Percentiles rank a stretch among this genome's conserved stretches.
These are phyloP conservation scores for Pimephales promelas DNA, from an alignment of 2,113 vertebrate species.

Conservation along the genomic window DNA sequence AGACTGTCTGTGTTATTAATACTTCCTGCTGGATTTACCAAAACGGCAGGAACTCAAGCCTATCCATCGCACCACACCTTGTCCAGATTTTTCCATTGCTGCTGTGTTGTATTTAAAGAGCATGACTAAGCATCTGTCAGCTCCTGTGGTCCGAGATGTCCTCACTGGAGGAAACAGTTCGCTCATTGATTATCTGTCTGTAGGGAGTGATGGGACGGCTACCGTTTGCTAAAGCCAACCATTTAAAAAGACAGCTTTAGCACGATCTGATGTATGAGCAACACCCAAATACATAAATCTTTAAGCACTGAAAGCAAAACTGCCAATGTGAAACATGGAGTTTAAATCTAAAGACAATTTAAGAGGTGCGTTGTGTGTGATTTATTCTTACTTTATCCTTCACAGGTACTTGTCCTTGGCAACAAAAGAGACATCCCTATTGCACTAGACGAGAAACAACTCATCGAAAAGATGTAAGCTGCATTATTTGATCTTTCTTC, in stretches of 20 bases:
- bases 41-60: background rate
- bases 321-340: background rate
- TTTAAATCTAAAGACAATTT: background rate
- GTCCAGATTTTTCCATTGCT: constrained; percentile 5
- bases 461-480: constrained; percentile 91
- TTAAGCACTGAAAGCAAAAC: background rate
- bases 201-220: background rate
- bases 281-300: constrained; percentile 2
- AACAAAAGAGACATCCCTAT: constrained; percentile 87
- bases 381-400: background rate
- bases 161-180: constrained; percentile 5
- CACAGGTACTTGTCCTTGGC: constrained; percentile 85
- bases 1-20: background rate
- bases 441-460: constrained; percentile 88
- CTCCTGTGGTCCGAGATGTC: constrained; percentile 20
- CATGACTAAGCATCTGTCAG: constrained; percentile 30
- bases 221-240: background rate
- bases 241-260: constrained; percentile 19
- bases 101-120: background rate
- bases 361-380: background rate
- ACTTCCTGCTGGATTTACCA: background rate
- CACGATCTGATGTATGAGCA: background rate
- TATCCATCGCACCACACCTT: constrained; percentile 4
- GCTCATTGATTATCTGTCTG: constrained; percentile 25
- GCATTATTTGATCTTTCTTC: background rate